Evolutionary conservation across 1,140 invertebrate genomes (phyloP), one percentile per base, ranked within the genome.

Genomic region (Coptotermes formosanus): DNA sequence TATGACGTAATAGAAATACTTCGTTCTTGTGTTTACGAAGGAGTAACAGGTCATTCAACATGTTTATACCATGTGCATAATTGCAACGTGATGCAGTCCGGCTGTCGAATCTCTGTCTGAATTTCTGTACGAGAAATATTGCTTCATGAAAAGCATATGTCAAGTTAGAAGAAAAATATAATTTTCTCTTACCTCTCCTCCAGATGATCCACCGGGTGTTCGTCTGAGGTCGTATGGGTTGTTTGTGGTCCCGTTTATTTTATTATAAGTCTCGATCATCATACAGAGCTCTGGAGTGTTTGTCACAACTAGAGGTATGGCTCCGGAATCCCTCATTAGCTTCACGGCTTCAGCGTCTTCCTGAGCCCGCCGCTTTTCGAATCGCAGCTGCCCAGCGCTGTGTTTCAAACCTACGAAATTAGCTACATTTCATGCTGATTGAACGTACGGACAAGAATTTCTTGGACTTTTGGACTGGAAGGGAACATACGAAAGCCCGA

Each of bases 231-330:
- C 95, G 89, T 98, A 98, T 0, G 98, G 97, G 91, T 99, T 99
- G 87, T 93, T 94, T 0, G 98, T 97, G 32, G 94, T 91, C 0
- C 98, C 98, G 84, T 96, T 96, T 0, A 98, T 93, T 85, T 95
- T 95, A 91, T 99, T 99, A 87, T 93, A 95, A 0, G 95, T 97
- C 90, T 99, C 97, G 94, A 95, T 97, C 90, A 95, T 96, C 93
- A 97, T 92, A 88, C 96, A 97, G n/a, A 98, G 91, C 90, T 99
- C 97, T 4, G 97, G 97, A 2, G 97, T 96, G 90, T 98, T 99
- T 30, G 97, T 98, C 0, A 97, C 94, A n/a, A 94, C 93, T 21
- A 98, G 90, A 8, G 96, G 94, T 88, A 99, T 98, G 25, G 95
- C 97, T n/a, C 98, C 97, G 64, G 96, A 95, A 75, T 94, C 90